Evolutionary conservation across 2,888 invertebrate species (phyloP), one percentile per base, ranked within the genome.

Genomic region (Trachelus tabidus): DNA sequence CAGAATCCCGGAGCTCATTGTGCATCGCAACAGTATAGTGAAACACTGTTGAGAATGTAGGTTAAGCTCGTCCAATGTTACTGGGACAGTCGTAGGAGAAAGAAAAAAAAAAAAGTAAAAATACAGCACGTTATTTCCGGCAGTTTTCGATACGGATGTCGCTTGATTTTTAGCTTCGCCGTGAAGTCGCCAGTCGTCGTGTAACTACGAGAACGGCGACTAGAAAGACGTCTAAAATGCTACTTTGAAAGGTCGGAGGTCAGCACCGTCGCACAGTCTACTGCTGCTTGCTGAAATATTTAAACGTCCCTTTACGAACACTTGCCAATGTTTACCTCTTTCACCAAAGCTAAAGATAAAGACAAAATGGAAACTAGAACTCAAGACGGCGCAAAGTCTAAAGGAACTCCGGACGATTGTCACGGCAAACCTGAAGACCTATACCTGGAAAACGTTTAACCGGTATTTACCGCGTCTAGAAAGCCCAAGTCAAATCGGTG

Each of bases 201-300:
- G 23, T 23, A 9, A 23, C 56, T 15, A 9, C 23, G 23, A 56
- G 9, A 56, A 56, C 1, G 56, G 23, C 23, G 23, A 56, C 56
- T 56, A 56, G 23, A 56, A 56, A 9, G 56, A 56, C 56, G 56
- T 56, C 56, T 15, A 56, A 56, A 56, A 56, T 74, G 76, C 69
- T 73, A 75, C 77, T 73, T 77, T 77, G 31, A 79, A 79, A 79
- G 77, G 79, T 79, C 77, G 77, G 77, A 77, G 79, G 77, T 79
- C 79, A 73, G 68, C 73, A 37, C 73, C 75, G 76, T 56, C 23
- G 73, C 69, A 40, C 34, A 40, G 73, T 71, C 77, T 73, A 40
- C 73, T 76, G 73, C 77, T 71, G 34, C 74, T 34, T 76, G 12
- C 78, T 78, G 73, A 80, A 80, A 75, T 78, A 78, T 80, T 80